Base-by-base conservation (phyloP, 2,113 vertebrate species). In the Aleadryas rufinucha region DNA sequence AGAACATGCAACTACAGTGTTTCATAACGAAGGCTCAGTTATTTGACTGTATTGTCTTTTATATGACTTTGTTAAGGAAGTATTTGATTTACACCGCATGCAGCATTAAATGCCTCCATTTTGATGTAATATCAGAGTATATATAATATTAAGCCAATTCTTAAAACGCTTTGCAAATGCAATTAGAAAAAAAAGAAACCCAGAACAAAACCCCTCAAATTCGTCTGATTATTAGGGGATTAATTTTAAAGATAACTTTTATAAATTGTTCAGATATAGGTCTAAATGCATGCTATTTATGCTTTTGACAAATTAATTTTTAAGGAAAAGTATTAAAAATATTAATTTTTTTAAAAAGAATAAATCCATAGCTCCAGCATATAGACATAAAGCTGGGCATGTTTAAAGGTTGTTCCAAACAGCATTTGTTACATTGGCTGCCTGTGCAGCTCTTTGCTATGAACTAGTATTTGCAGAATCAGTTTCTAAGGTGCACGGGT, bases 21-120 rank as follows among this genome's bases (percentile, higher is more conserved):
- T 90, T 69, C 59, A 84, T 85, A 95, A 95, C n/a, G 72, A 97
- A 95, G 65, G 22, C 70, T 89, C 56, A 28, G 66, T 89, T 93
- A 92, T 86, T 95, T 94, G 72, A 80, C 45, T 86, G 53, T 84
- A 81, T 97, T 91, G 41, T 95, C 61, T 90, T 89, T 94, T 56
- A 24, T 21, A n/a, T 18, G 66, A 84, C 18, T 78, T 92, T 96
- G 68, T 93, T 64, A 95, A 96, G 20, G 56, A 82, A 79, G 45
- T 76, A 80, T 57, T 95, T 66, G 44, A 90, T 96, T 97, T 95
- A 52, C 24, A 45, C 27, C 77, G 54, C 50, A 59, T 33, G 42
- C 66, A 15, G 66, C 26, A 75, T 16, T n/a, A 72, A 75, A 78
- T 26, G 4, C 56, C 66, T 88, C 44, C 33, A 44, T 72, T 57